Evolutionary conservation across 2,797 vertebrate species (phyloP).

Genomic region (Tenualosa ilisha): DNA sequence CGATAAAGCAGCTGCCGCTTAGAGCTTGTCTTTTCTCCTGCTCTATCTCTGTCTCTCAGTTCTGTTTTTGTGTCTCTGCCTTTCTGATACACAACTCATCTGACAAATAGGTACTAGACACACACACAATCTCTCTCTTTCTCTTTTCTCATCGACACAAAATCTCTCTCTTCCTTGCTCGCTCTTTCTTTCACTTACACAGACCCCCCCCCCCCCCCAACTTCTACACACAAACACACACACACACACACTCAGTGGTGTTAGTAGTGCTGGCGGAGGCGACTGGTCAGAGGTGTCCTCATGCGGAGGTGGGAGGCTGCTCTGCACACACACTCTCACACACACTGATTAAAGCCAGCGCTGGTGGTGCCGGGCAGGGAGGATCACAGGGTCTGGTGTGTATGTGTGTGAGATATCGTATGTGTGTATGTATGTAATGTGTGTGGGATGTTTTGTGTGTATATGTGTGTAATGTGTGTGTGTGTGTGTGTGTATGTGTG

Average conservation of each 20-base stretch:
- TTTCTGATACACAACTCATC: not conserved
- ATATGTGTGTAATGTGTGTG: not conserved
- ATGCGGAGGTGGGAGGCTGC: conserved; percentile 38
- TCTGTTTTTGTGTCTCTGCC: not conserved
- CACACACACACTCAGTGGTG: not conserved
- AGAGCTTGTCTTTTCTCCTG: not conserved
- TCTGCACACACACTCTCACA: conserved; percentile 31
- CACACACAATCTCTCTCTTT: too few species aligned
- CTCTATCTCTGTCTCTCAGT: not conserved
- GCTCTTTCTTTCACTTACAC: not conserved
- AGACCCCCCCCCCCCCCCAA: not conserved
- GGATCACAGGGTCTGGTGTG: not conserved
- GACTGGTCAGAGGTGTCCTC: conserved; percentile 43
- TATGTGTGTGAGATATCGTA: not conserved
- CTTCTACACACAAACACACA: not conserved
- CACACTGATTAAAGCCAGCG: conserved; percentile 48
- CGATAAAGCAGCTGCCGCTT: not conserved
- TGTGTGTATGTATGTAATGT: not conserved
- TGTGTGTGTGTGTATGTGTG: not conserved
- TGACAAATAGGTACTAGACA: not conserved
- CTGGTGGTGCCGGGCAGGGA: conserved; percentile 26
- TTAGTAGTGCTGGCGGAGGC: not conserved
- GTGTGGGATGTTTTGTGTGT: not conserved
- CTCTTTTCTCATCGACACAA: not conserved
- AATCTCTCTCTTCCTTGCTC: not conserved